Base-by-base conservation (phyloP, 37 sponge, comb jelly and placozoan species). In the Crambe crambe region DNA sequence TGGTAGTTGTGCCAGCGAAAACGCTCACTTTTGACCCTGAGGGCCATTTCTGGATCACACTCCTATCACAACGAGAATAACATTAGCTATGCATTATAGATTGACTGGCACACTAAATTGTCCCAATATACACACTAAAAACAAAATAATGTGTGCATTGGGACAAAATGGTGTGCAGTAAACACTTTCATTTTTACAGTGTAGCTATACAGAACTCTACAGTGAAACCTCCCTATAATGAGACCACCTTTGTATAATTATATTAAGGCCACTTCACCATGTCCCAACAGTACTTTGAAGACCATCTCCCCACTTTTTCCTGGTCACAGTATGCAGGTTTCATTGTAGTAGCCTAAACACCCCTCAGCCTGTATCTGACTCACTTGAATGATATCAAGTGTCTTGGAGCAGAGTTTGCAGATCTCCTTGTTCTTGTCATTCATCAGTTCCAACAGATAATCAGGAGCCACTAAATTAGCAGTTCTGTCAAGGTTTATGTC, bases 391-490 rank as follows among this genome's bases (percentile, higher is more conserved):
- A 94, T 75, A 60, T 94, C 92, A 6, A 97, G 86, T 68, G 92
- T 79, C 32, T 82, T 75, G 38, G 86, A 76, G 72, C 95, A 91
- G 17, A 89, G 75, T 42, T 80, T 89, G 22, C 79, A 64, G 21
- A 97, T 84, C 65, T 89, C 95, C 35, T 85, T 89, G 86, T 94
- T 97, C 64, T 91, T 94, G 79, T 94, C 95, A 76, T 94, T 87
- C 95, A 97, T 94, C 65, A 97, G 77, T 42, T 94, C 95, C 41
- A 97, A 47, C 34, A 97, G 80, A 41, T 94, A 94, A 21, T 91
- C 95, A 20, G 95, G 81, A 61, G 78, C 93, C 65, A 91, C 95
- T 86, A 76, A 35, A 25, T 56, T 29, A 1, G 58, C n/a, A n/a
- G n/a, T n/a, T n/a, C n/a, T n/a, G n/a, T n/a, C n/a, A n/a, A n/a